Evolutionary conservation across 2,797 vertebrate species (phyloP).

Genomic region (Acanthiza pusilla): DNA sequence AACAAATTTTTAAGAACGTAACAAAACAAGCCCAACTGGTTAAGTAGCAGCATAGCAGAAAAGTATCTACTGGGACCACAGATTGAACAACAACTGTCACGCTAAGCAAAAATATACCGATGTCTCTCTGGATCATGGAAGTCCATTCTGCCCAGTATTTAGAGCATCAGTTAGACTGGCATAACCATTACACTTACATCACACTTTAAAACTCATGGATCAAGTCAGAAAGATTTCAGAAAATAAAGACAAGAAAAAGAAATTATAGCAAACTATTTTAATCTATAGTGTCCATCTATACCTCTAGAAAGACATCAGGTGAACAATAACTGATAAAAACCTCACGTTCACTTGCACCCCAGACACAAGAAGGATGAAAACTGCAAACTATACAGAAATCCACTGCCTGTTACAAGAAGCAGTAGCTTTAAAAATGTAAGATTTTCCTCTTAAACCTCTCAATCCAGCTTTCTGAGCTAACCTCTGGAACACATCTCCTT

Average conservation of each 20-base stretch:
- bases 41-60: background rate
- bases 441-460: background rate
- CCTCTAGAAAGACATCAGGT: background rate
- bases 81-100: background rate
- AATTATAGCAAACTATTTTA: background rate
- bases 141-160: background rate
- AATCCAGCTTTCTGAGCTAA: background rate
- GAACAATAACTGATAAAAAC: background rate
- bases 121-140: background rate
- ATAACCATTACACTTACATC: background rate
- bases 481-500: background rate
- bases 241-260: background rate
- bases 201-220: background rate
- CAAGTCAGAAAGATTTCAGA: background rate
- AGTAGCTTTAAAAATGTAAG: background rate
- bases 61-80: background rate
- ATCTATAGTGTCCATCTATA: background rate
- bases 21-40: background rate
- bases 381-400: background rate
- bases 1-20: background rate
- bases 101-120: background rate
- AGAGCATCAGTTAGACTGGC: background rate
- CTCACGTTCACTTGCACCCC: background rate
- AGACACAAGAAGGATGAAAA: background rate
- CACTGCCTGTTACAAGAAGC: background rate